These are phyloP conservation scores for Mastomys coucha DNA, from an alignment of 2,113 vertebrate species.

Conservation along the genomic window DNA sequence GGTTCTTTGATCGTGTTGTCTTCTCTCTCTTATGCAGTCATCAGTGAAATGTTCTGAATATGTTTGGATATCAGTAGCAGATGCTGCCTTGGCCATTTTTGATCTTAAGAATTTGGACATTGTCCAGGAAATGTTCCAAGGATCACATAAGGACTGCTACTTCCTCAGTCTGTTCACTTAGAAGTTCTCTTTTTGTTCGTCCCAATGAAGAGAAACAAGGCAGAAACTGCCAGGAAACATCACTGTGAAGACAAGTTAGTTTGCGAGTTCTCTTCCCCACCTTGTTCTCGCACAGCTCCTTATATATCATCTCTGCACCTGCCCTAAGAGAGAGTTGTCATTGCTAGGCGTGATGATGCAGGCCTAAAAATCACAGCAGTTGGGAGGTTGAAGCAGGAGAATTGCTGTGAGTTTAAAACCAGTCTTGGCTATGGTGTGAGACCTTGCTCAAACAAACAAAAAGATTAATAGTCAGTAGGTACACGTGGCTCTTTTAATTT, in stretches of 20 bases:
- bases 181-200: neutral
- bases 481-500: neutral
- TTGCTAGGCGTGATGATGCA: neutral
- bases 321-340: neutral
- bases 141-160: neutral
- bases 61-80: constrained; percentile 3
- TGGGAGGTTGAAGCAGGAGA: neutral
- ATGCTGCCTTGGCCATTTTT: neutral
- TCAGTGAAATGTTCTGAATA: neutral
- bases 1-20: neutral
- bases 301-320: neutral
- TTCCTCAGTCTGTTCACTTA: neutral
- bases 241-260: neutral
- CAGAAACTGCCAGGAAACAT: neutral
- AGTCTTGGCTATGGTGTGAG: neutral
- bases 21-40: too few species aligned
- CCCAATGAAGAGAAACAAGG: neutral
- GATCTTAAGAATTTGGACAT: neutral
- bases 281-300: accelerated
- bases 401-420: neutral
- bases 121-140: neutral
- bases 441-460: neutral
- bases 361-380: neutral
- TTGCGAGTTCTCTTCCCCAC: neutral
- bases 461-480: neutral